These are phyloP conservation scores for Myrmophylax atrothorax DNA, from an alignment of 2,113 vertebrate species.

Conservation along the genomic window DNA sequence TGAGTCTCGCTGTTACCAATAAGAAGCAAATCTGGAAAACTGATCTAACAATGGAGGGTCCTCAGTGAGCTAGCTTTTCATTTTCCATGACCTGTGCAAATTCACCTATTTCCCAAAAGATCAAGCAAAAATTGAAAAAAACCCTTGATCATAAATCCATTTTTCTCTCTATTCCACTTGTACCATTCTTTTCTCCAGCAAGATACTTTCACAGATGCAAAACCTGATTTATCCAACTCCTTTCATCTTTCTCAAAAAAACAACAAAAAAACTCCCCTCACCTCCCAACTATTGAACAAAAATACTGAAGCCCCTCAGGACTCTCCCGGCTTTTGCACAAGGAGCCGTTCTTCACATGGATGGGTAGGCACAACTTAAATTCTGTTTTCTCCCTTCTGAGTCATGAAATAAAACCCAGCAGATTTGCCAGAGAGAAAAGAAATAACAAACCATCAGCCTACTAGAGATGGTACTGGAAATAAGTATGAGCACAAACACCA, in stretches of 20 bases:
- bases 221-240: background rate
- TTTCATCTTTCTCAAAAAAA: background rate
- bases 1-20: background rate
- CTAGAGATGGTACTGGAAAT: background rate
- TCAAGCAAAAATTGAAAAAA: background rate
- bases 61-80: background rate
- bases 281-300: background rate
- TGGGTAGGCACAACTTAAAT: background rate
- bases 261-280: background rate
- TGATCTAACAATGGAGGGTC: background rate
- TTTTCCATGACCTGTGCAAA: background rate
- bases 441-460: background rate
- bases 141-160: fast-evolving
- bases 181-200: background rate
- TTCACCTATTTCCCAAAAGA: background rate
- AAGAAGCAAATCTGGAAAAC: background rate
- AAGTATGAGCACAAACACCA: background rate
- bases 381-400: background rate
- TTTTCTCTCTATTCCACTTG: background rate
- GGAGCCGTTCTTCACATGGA: background rate
- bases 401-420: background rate
- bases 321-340: background rate
- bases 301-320: background rate
- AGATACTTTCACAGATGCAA: background rate
- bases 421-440: background rate